Percentiles rank a stretch among this genome's conserved stretches.
Evolutionary conservation across 2,797 vertebrate genomes (phyloP).

Genomic region (Enteromius argenteus): DNA sequence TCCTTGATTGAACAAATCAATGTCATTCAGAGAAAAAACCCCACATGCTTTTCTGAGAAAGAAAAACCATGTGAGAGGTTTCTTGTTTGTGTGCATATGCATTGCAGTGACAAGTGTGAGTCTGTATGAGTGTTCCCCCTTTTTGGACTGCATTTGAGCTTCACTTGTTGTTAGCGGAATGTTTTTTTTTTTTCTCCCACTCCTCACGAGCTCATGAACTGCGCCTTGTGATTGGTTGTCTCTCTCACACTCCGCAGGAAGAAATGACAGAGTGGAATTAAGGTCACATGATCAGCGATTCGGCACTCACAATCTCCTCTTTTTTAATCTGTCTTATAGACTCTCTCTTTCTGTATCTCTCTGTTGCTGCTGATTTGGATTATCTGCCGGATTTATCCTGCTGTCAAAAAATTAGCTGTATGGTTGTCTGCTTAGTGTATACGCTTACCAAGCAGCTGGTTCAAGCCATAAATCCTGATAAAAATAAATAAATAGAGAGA

Average conservation of each 20-base stretch:
- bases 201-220: constrained; percentile 70
- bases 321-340: constrained; percentile 35
- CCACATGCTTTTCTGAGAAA: not conserved
- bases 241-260: constrained; percentile 65
- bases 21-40: not conserved
- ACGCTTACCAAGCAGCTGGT: constrained; percentile 31
- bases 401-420: constrained; percentile 50
- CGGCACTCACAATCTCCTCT: constrained; percentile 60
- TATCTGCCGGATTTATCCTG: constrained; percentile 36
- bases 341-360: constrained; percentile 1
- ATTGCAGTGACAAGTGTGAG: constrained; percentile 21
- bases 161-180: constrained; percentile 36
- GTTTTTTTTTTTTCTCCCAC: constrained; percentile 62
- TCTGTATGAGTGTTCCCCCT: constrained; percentile 12
- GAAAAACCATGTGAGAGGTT: constrained; percentile 1
- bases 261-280: constrained; percentile 60
- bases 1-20: constrained; percentile 11
- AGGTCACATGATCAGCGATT: constrained; percentile 65
- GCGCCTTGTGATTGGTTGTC: constrained; percentile 69
- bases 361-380: constrained; percentile 33
- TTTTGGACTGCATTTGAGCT: constrained; percentile 13
- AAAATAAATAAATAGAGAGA: constrained; percentile 36
- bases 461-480: constrained; percentile 36
- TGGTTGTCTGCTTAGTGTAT: constrained; percentile 43
- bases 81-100: constrained; percentile 3